These are phyloP conservation scores for Trisateles emortualis DNA, from an alignment of 2,888 invertebrate species.

Conservation along the genomic window DNA sequence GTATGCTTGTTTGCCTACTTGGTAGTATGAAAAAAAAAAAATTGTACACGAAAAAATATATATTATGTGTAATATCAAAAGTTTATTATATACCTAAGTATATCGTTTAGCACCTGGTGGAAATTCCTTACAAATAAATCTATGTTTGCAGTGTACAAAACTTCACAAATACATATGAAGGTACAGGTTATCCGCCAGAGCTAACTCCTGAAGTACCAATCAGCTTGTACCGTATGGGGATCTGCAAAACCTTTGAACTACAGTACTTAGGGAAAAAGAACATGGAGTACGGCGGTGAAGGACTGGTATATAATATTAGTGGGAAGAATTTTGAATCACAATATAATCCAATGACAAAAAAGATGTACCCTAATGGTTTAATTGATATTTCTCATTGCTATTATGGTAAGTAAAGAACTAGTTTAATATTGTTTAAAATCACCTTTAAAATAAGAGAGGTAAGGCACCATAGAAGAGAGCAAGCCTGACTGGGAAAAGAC, in stretches of 20 bases:
- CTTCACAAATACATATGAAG: constrained; percentile 90
- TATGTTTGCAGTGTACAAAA: constrained; percentile 43
- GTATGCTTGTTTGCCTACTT: too few species aligned
- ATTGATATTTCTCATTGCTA: constrained; percentile 89
- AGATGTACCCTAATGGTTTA: constrained; percentile 86
- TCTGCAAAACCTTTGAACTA: constrained; percentile 89
- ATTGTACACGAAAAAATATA: too few species aligned
- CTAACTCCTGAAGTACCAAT: constrained; percentile 85
- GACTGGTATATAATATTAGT: constrained; percentile 87
- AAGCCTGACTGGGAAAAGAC: too few species aligned
- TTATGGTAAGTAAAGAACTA: constrained; percentile 86
- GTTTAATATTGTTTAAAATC: background rate
- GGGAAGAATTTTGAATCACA: constrained; percentile 88
- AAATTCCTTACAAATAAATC: background rate
- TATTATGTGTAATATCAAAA: too few species aligned
- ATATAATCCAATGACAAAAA: constrained; percentile 62
- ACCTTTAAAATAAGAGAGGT: too few species aligned
- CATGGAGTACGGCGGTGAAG: constrained; percentile 84
- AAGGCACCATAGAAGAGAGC: too few species aligned
- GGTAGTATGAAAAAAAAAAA: too few species aligned
- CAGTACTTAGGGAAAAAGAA: constrained; percentile 51
- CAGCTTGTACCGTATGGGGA: constrained; percentile 90
- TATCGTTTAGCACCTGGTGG: too few species aligned
- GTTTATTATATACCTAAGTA: too few species aligned
- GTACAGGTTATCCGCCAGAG: constrained; percentile 89